These are phyloP conservation scores for Onthophagus sagittarius DNA, from an alignment of 2,888 invertebrate species.

Conservation along the genomic window DNA sequence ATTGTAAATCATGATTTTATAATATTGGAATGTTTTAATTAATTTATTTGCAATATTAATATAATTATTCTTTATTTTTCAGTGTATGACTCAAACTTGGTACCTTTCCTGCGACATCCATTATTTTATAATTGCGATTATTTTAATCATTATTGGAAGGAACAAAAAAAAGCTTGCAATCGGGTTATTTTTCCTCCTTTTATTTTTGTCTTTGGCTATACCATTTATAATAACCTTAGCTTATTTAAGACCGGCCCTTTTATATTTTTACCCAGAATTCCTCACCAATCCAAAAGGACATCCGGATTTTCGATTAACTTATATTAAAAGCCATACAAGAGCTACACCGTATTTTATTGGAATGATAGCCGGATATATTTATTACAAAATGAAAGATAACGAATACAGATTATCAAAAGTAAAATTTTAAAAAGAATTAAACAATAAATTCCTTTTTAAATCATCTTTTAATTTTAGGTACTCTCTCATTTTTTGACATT, in stretches of 20 bases:
- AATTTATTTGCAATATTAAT: background rate
- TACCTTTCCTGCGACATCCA: slow-evolving; percentile 70
- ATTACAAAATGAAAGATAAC: slow-evolving; percentile 41
- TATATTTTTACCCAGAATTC: slow-evolving; percentile 57
- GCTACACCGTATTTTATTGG: slow-evolving; percentile 59
- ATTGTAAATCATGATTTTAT: background rate
- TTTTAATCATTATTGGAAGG: slow-evolving; percentile 50
- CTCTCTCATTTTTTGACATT: slow-evolving; percentile 49
- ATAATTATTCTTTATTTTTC: slow-evolving; percentile 32
- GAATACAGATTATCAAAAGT: slow-evolving; percentile 42
- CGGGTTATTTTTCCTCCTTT: slow-evolving; percentile 42
- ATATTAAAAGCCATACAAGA: slow-evolving; percentile 60
- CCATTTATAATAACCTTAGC: slow-evolving; percentile 55
- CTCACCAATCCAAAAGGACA: slow-evolving; percentile 52
- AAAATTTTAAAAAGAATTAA: slow-evolving; percentile 28
- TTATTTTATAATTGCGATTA: slow-evolving; percentile 57
- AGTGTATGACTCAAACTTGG: slow-evolving; percentile 68
- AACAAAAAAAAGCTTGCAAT: slow-evolving; percentile 47
- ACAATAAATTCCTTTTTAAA: background rate
- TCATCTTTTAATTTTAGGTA: slow-evolving; percentile 44
- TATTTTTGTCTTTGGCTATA: slow-evolving; percentile 48
- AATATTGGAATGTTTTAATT: background rate
- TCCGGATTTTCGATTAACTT: slow-evolving; percentile 54
- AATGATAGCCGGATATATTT: slow-evolving; percentile 53
- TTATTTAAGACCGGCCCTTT: slow-evolving; percentile 51